Percentiles rank a stretch among this genome's conserved stretches.
Evolutionary conservation across 2,888 invertebrate species (phyloP).

Genomic region (Quadroppia sp.): DNA sequence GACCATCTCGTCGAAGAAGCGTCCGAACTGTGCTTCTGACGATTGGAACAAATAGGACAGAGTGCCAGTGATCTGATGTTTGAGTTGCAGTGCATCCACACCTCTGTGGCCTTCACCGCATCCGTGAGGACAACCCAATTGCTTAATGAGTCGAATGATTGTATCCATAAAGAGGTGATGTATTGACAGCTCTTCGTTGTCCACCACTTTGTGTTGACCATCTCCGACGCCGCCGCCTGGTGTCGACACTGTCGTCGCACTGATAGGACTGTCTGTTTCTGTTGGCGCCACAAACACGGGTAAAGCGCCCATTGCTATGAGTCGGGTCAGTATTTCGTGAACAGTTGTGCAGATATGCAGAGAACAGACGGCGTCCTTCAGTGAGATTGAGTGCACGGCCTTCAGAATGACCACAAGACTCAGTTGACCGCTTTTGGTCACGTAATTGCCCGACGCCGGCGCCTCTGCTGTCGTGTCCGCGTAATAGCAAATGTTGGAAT

Average conservation of each 20-base stretch:
- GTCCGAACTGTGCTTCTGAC: too few relatives aligned
- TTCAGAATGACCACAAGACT: constrained; percentile 81
- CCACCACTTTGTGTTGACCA: not conserved
- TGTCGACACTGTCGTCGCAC: not conserved
- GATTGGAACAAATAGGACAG: too few relatives aligned
- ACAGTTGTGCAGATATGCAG: constrained; percentile 87
- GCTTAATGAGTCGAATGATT: constrained; percentile 68
- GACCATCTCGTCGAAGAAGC: too few relatives aligned
- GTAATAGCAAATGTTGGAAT: constrained; percentile 69
- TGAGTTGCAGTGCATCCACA: too few relatives aligned
- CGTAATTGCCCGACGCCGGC: constrained; percentile 81
- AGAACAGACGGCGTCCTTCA: constrained; percentile 76
- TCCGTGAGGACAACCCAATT: constrained; percentile 90
- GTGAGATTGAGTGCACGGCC: constrained; percentile 79
- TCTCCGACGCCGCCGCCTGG: not conserved
- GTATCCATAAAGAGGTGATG: constrained; percentile 72
- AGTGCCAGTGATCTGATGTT: too few relatives aligned
- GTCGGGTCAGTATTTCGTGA: constrained; percentile 80
- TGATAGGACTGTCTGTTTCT: constrained; percentile 3
- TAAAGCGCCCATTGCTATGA: constrained; percentile 73
- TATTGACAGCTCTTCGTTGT: constrained; percentile 41
- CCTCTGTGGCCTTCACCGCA: constrained; percentile 70
- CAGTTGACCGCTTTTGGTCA: constrained; percentile 90
- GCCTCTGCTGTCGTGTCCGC: constrained; percentile 82
- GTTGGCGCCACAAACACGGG: constrained; percentile 7